phyloP scores from a whole-genome alignment of 2,113 vertebrate genomes.

The Isurus oxyrinchus region DNA sequence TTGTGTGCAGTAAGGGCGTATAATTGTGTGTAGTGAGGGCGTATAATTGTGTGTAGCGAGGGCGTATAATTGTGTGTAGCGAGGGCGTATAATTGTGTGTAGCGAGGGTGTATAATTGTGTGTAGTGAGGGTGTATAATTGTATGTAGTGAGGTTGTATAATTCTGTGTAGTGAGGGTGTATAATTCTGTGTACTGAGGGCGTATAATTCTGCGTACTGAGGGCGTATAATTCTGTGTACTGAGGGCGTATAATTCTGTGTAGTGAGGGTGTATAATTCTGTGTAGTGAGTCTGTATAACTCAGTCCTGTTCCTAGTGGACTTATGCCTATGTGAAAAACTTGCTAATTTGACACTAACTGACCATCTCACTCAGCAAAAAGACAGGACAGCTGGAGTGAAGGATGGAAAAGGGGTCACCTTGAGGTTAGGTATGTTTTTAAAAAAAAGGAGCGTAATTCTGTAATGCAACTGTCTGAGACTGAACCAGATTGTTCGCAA shows the following conservation, averaged over 20 bases:
- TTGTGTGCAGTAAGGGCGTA: neutral
- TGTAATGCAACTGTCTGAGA: neutral
- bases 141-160: neutral
- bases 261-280: neutral
- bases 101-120: neutral
- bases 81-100: neutral
- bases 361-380: neutral
- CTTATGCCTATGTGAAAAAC: neutral
- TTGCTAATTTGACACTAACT: neutral
- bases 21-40: neutral
- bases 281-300: neutral
- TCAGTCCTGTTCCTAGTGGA: neutral
- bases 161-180: neutral
- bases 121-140: neutral
- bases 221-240: neutral
- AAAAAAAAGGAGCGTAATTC: neutral
- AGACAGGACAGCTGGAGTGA: neutral
- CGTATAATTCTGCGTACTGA: neutral
- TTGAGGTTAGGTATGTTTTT: neutral
- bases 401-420: neutral
- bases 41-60: neutral
- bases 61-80: neutral
- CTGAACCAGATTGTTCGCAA: neutral
- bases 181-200: neutral
- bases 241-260: neutral